Evolutionary conservation across 2,888 invertebrate species (phyloP), one percentile per base, ranked within the genome.

Genomic region (Halictus ligatus): DNA sequence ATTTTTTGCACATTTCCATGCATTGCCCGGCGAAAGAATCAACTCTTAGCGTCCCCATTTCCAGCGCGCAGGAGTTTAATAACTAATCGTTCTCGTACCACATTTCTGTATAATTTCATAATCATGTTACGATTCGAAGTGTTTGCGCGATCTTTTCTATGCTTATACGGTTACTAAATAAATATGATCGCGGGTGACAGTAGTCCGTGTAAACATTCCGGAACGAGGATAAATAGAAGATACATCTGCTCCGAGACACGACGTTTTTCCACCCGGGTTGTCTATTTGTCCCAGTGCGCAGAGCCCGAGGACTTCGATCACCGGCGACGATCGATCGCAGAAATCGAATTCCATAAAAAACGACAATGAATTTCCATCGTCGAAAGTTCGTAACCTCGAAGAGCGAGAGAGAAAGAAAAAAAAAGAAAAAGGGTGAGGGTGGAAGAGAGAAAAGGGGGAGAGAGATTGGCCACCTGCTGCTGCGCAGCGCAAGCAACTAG

Each of bases 391-490:
- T 43, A 83, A 54, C 78, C 78, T 75, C 78, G 60, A 75, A 71
- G n/a, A 6, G 21, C n/a, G 0, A 35, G 35, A 35, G 5, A 35
- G 29, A 64, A 50, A 60, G 13, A 60, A 21, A 60, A 25, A 25
- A 21, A 60, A 21, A 60, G 60, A 25, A 21, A 60, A 5, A 25
- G 58, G 40, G 60, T 46, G 21, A n/a, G 46, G 64, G 35, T 74
- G 69, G 72, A 35, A 73, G 40, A 86, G 75, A 64, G 64, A 7
- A 15, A 58, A 72, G 43, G 75, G 35, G 74, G 71, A 72, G 67
- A 74, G 54, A 88, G 77, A 88, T 84, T 77, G 78, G 73, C 88
- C 88, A 89, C 89, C 89, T 86, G 89, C 84, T 84, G 87, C 80
- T 78, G 58, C 79, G 75, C 69, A 58, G 80, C 25, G 54, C 77